These are phyloP conservation scores for Megaceryle maxima DNA, from an alignment of 2,113 vertebrate species.

Conservation along the genomic window DNA sequence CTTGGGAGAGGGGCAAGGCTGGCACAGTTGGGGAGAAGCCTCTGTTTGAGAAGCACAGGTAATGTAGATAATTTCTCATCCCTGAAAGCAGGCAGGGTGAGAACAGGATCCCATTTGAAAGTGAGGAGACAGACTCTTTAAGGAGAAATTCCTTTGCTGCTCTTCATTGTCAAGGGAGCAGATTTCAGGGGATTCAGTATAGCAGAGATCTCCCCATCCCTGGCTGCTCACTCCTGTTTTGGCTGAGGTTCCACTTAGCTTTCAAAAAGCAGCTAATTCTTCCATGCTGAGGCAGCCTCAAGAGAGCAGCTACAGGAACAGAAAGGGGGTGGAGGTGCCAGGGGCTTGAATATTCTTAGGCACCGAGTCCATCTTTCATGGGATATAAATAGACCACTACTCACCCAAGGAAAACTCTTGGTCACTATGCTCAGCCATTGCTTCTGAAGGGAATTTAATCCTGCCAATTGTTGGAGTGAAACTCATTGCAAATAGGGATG, in stretches of 20 bases:
- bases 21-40: not conserved
- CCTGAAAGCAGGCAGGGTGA: not conserved
- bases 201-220: not conserved
- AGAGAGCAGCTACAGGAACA: not conserved
- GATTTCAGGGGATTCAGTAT: not conserved
- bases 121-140: not conserved
- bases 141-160: not conserved
- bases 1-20: not conserved
- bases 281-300: not conserved
- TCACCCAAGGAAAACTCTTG: not conserved
- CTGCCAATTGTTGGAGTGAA: not conserved
- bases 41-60: not conserved
- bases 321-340: not conserved
- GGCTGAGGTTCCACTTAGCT: not conserved
- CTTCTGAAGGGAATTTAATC: not conserved
- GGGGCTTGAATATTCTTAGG: not conserved
- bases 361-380: not conserved
- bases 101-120: not conserved
- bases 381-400: conserved; percentile 30
- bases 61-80: not conserved
- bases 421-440: not conserved
- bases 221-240: not conserved
- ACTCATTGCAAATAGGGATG: not conserved
- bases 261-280: not conserved
- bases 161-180: not conserved